These are phyloP conservation scores for Eurypyga helias DNA, from an alignment of 2,113 vertebrate genomes.

Conservation along the genomic window DNA sequence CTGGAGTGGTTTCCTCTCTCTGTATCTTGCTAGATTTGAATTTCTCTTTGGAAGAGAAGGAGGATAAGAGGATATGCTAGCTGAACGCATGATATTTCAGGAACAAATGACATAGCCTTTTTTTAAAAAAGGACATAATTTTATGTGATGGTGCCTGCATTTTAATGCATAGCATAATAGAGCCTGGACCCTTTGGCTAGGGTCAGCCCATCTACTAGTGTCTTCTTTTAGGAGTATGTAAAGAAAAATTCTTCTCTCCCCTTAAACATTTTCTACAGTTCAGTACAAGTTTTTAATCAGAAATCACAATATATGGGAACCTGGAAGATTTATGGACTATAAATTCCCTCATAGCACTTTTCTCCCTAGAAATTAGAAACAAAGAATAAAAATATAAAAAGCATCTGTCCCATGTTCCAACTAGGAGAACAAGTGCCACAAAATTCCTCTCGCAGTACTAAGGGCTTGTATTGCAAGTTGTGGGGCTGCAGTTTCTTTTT, in stretches of 20 bases:
- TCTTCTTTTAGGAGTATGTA: neutral
- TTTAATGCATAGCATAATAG: constrained; percentile 19
- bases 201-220: neutral
- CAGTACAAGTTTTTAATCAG: neutral
- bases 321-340: neutral
- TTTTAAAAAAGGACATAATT: constrained; percentile 6
- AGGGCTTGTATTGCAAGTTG: neutral
- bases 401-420: neutral
- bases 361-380: neutral
- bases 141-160: neutral
- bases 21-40: neutral
- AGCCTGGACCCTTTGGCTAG: neutral
- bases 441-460: neutral
- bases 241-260: constrained; percentile 8
- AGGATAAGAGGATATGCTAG: no score
- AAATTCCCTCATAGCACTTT: neutral
- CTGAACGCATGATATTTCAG: neutral
- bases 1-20: neutral
- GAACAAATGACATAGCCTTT: neutral
- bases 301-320: neutral
- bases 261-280: neutral
- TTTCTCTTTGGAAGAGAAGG: neutral
- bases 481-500: neutral
- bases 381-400: neutral
- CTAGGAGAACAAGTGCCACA: neutral